phyloP scores from a whole-genome alignment of 2,113 vertebrate genomes.

The Actenoides hombroni region DNA sequence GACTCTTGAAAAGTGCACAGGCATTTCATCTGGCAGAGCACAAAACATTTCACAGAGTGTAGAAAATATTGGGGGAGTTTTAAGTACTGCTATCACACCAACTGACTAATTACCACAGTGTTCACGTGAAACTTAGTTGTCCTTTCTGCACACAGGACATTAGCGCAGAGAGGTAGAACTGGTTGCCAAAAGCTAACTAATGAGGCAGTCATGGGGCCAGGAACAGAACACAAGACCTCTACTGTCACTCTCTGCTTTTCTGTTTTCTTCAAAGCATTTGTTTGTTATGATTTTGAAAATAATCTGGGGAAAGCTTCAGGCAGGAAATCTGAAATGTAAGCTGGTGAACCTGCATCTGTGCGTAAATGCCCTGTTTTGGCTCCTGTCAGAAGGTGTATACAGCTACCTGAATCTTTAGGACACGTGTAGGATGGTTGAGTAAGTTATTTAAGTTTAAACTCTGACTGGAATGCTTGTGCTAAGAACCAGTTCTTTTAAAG shows the following conservation, averaged over 20 bases:
- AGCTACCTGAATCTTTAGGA: not conserved
- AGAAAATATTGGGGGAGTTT: not conserved
- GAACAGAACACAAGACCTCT: not conserved
- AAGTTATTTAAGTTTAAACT: not conserved
- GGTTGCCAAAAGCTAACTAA: not conserved
- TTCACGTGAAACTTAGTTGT: not conserved
- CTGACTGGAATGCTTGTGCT: not conserved
- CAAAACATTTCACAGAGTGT: not conserved
- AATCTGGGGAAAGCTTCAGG: not conserved
- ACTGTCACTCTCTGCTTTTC: not conserved
- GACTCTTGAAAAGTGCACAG: not conserved
- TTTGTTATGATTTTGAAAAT: not conserved
- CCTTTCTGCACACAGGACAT: not conserved
- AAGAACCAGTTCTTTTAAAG: not conserved
- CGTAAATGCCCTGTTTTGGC: not conserved
- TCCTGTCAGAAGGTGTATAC: not conserved
- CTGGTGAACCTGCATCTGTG: not conserved
- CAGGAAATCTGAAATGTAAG: not conserved
- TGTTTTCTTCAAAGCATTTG: not conserved
- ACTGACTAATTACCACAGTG: not conserved
- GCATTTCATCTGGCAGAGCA: not conserved
- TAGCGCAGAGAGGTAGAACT: not conserved
- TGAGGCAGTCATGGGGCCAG: fast-evolving
- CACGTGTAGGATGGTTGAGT: not conserved
- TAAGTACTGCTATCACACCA: not conserved